These are phyloP conservation scores for Phyllotreta cruciferae DNA, from an alignment of 2,888 invertebrate species.

Conservation along the genomic window DNA sequence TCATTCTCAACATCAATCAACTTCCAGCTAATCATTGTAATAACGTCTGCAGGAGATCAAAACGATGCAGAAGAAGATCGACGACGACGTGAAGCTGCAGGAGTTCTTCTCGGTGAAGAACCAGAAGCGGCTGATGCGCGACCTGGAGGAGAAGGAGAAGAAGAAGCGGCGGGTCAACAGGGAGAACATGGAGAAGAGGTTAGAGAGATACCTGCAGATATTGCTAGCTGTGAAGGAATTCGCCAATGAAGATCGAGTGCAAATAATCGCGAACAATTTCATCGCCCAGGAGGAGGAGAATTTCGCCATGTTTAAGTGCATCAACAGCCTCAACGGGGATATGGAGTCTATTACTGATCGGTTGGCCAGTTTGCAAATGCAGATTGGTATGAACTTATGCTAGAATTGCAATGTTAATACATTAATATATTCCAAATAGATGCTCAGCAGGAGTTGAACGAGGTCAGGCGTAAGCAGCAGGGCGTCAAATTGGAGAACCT, in stretches of 20 bases:
- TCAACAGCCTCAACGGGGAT: slow-evolving; percentile 87
- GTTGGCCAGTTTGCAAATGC: slow-evolving; percentile 68
- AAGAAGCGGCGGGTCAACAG: slow-evolving; percentile 72
- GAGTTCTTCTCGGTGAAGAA: slow-evolving; percentile 87
- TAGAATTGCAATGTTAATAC: not conserved
- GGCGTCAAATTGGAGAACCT: slow-evolving; percentile 67
- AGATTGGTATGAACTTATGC: slow-evolving; percentile 66
- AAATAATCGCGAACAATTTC: slow-evolving; percentile 75
- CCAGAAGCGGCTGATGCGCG: slow-evolving; percentile 77
- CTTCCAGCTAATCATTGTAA: not conserved
- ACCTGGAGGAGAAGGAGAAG: slow-evolving; percentile 75
- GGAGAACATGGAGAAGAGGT: slow-evolving; percentile 70
- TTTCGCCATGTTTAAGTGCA: slow-evolving; percentile 89
- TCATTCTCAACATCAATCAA: too few relatives aligned
- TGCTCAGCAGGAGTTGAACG: slow-evolving; percentile 67
- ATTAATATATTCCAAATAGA: slow-evolving; percentile 54
- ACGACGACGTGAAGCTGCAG: slow-evolving; percentile 84
- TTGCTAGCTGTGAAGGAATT: slow-evolving; percentile 58
- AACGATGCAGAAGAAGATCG: slow-evolving; percentile 82
- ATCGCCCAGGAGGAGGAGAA: slow-evolving; percentile 88
- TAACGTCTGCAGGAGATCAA: slow-evolving; percentile 73
- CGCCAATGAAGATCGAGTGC: slow-evolving; percentile 70
- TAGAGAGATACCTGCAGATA: slow-evolving; percentile 45
- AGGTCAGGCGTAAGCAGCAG: slow-evolving; percentile 66
- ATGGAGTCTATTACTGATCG: slow-evolving; percentile 76